Percentiles rank a stretch among this genome's conserved stretches.
Evolutionary conservation across 2,113 vertebrate species (phyloP).

Genomic region (Leucosticte australis): DNA sequence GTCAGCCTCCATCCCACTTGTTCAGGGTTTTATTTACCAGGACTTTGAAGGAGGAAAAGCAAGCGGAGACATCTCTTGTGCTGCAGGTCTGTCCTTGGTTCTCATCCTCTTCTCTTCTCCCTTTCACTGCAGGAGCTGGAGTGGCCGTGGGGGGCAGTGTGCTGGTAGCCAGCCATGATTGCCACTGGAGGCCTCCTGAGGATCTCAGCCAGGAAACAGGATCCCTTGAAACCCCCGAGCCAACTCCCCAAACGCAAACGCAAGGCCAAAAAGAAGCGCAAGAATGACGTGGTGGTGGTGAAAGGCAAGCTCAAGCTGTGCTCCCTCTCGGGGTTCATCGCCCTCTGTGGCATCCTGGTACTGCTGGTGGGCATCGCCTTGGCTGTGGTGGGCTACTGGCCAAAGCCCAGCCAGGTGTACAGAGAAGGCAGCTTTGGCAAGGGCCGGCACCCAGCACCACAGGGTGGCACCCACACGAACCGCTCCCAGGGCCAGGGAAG

Average conservation of each 20-base stretch:
- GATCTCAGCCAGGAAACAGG: conserved; percentile 91
- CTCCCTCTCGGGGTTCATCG: conserved; percentile 88
- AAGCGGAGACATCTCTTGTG: background rate
- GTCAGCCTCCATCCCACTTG: background rate
- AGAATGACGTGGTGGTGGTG: conserved; percentile 93
- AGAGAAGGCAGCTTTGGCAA: conserved; percentile 65
- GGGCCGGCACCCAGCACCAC: background rate
- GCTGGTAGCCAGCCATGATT: conserved; percentile 84
- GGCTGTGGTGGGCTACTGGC: conserved; percentile 95
- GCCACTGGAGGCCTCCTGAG: conserved; percentile 95
- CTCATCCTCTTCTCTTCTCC: conserved; percentile 50
- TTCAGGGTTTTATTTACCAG: background rate
- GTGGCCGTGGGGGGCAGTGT: background rate
- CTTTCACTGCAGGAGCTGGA: conserved; percentile 68
- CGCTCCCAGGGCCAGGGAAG: conserved; percentile 16
- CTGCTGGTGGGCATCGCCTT: conserved; percentile 88
- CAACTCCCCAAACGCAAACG: conserved; percentile 83
- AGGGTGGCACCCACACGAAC: conserved; percentile 5
- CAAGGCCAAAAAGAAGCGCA: conserved; percentile 88
- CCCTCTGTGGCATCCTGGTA: conserved; percentile 86
- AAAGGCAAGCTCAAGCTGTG: conserved; percentile 92
- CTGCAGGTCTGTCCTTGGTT: background rate
- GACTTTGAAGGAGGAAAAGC: background rate
- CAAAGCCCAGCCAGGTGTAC: conserved; percentile 75
- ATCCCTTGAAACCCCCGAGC: conserved; percentile 83